Evolutionary conservation across 2,113 vertebrate genomes (phyloP), one percentile per base, ranked within the genome.

Genomic region (Perognathus longimembris): DNA sequence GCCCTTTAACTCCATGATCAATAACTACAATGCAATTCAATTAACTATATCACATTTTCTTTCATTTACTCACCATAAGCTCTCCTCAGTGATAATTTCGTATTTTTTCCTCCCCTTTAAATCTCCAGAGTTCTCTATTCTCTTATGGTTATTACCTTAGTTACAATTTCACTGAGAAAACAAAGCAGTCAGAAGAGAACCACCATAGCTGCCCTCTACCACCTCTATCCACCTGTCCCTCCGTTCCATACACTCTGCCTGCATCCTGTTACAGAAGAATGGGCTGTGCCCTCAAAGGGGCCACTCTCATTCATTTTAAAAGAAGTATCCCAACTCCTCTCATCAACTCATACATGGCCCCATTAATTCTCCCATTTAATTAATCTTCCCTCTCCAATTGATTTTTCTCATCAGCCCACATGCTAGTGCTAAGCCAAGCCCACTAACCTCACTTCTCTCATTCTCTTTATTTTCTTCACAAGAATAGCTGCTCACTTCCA

Each of bases 391-490:
- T 92, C 69, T 81, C 36, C 81, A 57, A 18, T 59, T 26, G 70
- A 66, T 64, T 34, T 71, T 80, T 70, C 32, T 64, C 63, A 81
- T 71, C 34, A 76, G 61, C 61, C 81, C 20, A 45, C 40, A 59
- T 38, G 50, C n/a, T 22, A 18, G 69, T 40, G 78, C 70, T 89
- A 89, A 26, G 21, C 81, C 32, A 85, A 73, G 26, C 40, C 26
- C 38, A 73, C 12, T 36, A 24, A 70, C 50, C 17, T 50, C 30
- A 36, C 76, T 67, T 66, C 10, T 38, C 57, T 75, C 45, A 8
- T 79, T 81, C 69, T 64, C 28, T 78, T 94, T 89, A 50, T 40
- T 38, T 77, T 67, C 42, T 38, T 88, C 21, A n/a, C 88, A 88
- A 63, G 26, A 71, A 10, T 22, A 7, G 76, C 80, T 45, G 45